phyloP scores from a whole-genome alignment of 1,140 invertebrate genomes.

The Drosophila orena region DNA sequence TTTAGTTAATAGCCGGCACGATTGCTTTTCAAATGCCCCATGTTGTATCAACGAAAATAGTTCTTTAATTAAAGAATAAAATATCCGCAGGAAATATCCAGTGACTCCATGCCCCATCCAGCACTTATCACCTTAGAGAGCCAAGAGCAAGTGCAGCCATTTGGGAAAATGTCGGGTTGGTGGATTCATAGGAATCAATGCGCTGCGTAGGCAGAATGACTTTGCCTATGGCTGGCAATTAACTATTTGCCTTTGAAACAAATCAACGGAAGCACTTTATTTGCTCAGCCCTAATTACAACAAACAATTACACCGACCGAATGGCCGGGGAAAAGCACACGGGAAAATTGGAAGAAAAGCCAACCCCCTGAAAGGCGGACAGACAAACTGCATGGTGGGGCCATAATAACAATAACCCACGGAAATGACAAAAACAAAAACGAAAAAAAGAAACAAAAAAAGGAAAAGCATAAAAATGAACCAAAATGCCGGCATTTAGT shows the following conservation, averaged over 20 bases:
- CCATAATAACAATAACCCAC: constrained; percentile 49
- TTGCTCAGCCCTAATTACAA: constrained; percentile 81
- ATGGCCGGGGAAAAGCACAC: constrained; percentile 18
- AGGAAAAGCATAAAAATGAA: constrained; percentile 19
- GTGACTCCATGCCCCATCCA: too few species aligned
- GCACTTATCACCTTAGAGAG: constrained; percentile 4
- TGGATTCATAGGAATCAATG: constrained; percentile 46
- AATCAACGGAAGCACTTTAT: constrained; percentile 82
- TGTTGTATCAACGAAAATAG: too few species aligned
- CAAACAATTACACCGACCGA: constrained; percentile 69
- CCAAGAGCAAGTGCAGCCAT: constrained; percentile 46
- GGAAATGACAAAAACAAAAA: constrained; percentile 44
- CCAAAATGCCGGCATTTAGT: constrained; percentile 62
- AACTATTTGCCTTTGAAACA: constrained; percentile 82
- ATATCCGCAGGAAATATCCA: too few species aligned
- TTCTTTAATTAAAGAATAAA: too few species aligned
- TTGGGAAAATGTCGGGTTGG: constrained; percentile 7
- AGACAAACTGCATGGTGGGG: constrained; percentile 30
- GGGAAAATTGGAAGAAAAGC: constrained; percentile 35
- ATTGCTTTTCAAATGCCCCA: too few species aligned
- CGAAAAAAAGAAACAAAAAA: too few species aligned
- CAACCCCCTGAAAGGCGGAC: constrained; percentile 35
- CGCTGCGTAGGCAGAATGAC: constrained; percentile 52
- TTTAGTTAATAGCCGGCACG: background rate
- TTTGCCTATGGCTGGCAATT: constrained; percentile 71